Evolutionary conservation across 2,113 vertebrate species (phyloP).

Genomic region (Chionomys nivalis): DNA sequence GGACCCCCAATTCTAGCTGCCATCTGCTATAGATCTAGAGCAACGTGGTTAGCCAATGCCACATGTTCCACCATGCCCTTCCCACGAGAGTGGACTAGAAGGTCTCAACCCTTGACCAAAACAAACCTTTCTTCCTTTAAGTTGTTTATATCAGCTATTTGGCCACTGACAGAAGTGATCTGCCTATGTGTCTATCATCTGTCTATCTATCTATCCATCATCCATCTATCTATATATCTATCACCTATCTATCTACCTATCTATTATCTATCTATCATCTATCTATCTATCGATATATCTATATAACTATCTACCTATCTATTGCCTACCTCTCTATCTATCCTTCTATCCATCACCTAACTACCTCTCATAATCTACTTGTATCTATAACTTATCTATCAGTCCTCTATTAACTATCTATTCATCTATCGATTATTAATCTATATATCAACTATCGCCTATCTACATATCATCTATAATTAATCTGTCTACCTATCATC

Average conservation of each 20-base stretch:
- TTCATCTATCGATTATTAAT: not conserved
- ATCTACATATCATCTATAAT: not conserved
- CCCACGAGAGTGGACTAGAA: no score
- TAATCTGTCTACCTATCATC: not conserved
- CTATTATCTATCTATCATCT: not conserved
- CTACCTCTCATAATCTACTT: not conserved
- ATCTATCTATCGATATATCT: not conserved
- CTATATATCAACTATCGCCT: not conserved
- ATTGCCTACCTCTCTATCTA: no score
- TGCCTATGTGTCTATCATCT: not conserved
- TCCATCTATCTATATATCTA: not conserved
- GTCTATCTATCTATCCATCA: not conserved
- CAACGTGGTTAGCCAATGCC: not conserved
- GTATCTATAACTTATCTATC: no score
- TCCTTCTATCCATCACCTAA: not conserved
- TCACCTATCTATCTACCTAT: not conserved
- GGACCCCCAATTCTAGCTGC: not conserved
- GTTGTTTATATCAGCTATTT: not conserved
- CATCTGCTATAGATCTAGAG: not conserved
- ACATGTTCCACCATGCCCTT: not conserved
- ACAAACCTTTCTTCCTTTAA: not conserved
- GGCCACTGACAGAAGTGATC: not conserved
- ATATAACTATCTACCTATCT: not conserved
- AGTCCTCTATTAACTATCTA: not conserved
- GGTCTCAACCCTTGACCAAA: not conserved